Percentiles rank a stretch among this genome's conserved stretches.
Conservation (phyloP, 2,888 invertebrate genomes). For the Bhutanitis thaidina region DNA sequence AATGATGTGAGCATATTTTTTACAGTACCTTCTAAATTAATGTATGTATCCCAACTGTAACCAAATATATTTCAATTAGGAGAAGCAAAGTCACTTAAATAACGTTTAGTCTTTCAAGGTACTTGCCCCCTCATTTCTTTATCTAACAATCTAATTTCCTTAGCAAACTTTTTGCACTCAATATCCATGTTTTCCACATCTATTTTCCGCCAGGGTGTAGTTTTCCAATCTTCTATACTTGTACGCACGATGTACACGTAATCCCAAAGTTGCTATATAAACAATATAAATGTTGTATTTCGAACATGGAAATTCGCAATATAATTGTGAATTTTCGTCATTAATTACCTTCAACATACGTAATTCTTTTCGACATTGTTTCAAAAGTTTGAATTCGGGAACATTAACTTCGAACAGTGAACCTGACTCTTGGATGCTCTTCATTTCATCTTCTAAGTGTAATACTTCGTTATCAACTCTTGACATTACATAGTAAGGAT, state of each 20-base stretch:
- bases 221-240: conserved; percentile 97
- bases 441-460: conserved; percentile 92
- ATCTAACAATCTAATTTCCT: conserved; percentile 93
- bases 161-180: conserved; percentile 98
- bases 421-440: conserved; percentile 91
- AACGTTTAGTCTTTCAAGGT: background rate
- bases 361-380: conserved; percentile 94
- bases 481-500: conserved; percentile 88
- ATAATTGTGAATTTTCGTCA: too few species aligned
- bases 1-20: conserved; percentile 98
- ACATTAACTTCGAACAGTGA: conserved; percentile 96
- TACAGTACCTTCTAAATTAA: conserved; percentile 92
- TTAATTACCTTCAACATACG: conserved; percentile 87
- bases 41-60: conserved; percentile 91
- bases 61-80: too few species aligned
- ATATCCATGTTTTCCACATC: conserved; percentile 99
- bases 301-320: too few species aligned
- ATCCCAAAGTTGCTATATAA: conserved; percentile 93
- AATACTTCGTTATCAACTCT: conserved; percentile 88
- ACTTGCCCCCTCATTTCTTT: conserved; percentile 92
- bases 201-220: conserved; percentile 97
- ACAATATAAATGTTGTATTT: background rate
- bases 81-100: too few species aligned
- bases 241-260: conserved; percentile 94
- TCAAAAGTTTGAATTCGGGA: conserved; percentile 95